Conservation (phyloP, 2,113 vertebrate genomes). For the Ploceus nigricollis region DNA sequence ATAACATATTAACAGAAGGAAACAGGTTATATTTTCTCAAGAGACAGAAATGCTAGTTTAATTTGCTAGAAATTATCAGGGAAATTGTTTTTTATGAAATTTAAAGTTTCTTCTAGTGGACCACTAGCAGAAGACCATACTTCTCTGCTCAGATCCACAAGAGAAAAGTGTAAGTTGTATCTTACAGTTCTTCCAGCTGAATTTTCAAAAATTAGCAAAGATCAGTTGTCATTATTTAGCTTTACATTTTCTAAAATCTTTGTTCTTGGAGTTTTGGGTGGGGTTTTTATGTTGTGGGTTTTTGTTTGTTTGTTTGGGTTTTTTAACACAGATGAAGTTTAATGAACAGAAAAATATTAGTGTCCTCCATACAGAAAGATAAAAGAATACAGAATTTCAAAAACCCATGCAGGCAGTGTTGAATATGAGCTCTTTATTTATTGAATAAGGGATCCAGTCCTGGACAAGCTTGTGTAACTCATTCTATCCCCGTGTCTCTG, state of each 20-base stretch:
- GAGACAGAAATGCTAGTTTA: not conserved
- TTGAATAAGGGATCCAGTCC: not conserved
- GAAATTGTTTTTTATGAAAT: not conserved
- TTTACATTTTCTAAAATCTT: not conserved
- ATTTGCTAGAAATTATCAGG: not conserved
- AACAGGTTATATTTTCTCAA: not conserved
- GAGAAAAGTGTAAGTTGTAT: not conserved
- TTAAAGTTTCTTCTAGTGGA: not conserved
- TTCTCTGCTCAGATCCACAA: not conserved
- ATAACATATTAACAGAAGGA: not conserved
- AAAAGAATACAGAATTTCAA: not conserved
- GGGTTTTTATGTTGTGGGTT: not conserved
- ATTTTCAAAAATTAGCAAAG: not conserved
- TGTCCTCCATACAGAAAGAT: not conserved
- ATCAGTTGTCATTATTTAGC: not conserved
- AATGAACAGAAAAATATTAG: not conserved
- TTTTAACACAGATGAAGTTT: not conserved
- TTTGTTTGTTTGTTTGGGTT: not conserved
- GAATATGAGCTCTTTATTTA: not conserved
- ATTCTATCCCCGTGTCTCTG: not conserved
- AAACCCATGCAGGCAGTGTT: not conserved
- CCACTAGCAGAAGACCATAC: not conserved
- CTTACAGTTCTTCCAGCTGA: not conserved
- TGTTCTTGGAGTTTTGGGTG: not conserved
- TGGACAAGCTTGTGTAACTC: not conserved